Conservation (phyloP, 2,113 vertebrate genomes). For the Falcunculus frontatus region DNA sequence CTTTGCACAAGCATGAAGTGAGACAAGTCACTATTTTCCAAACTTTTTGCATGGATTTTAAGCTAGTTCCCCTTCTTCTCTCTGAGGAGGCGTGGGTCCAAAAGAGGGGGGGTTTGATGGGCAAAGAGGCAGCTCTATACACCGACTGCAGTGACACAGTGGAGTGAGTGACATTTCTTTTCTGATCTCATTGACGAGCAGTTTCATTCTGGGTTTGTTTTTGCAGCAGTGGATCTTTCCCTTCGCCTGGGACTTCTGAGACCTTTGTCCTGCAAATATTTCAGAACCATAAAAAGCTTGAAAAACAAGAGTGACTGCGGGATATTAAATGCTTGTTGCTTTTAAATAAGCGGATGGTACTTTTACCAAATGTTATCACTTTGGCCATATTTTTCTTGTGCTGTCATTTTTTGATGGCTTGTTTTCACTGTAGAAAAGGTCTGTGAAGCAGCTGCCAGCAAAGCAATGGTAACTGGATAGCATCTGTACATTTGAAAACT, state of each 20-base stretch:
- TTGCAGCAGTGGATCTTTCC: neutral
- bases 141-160: fast-evolving
- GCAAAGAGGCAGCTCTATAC: neutral
- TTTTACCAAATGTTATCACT: neutral
- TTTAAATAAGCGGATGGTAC: neutral
- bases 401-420: neutral
- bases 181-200: neutral
- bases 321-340: neutral
- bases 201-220: neutral
- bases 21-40: neutral
- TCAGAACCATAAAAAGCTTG: neutral
- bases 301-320: neutral
- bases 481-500: neutral
- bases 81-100: neutral
- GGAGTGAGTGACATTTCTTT: neutral
- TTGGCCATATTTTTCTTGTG: neutral
- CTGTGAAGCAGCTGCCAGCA: conserved; percentile 16
- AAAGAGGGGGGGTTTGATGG: neutral
- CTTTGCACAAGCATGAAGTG: neutral
- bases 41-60: neutral
- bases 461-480: neutral
- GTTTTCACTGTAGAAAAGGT: neutral
- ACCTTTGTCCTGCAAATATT: conserved; percentile 36
- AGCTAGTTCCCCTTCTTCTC: neutral
- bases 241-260: neutral